Evolutionary conservation across 2,888 invertebrate genomes (phyloP).

Genomic region (Thumatha senex): DNA sequence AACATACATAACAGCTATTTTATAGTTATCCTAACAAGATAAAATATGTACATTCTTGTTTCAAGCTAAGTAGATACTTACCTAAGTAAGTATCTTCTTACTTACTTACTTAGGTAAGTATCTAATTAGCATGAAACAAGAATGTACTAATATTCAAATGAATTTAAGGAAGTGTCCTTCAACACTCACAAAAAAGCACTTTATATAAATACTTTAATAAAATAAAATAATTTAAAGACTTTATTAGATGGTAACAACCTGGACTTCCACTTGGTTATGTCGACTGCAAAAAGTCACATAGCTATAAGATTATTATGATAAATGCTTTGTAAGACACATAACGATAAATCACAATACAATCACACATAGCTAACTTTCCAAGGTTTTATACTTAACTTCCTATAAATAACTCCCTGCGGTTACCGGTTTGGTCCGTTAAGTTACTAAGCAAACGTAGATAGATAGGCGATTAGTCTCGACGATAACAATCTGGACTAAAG

Average conservation of each 20-base stretch:
- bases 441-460: constrained; percentile 53
- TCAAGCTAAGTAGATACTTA: too few species aligned
- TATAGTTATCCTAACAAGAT: too few species aligned
- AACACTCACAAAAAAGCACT: too few species aligned
- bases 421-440: constrained; percentile 53
- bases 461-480: constrained; percentile 62
- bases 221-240: too few species aligned
- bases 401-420: constrained; percentile 44
- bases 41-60: too few species aligned
- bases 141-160: too few species aligned
- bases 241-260: neutral
- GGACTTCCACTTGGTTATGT: neutral
- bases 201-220: too few species aligned
- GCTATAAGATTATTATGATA: constrained; percentile 49
- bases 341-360: constrained; percentile 59
- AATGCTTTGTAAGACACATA: constrained; percentile 39
- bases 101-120: too few species aligned
- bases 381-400: constrained; percentile 59
- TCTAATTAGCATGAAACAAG: too few species aligned
- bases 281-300: constrained; percentile 8
- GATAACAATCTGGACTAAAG: constrained; percentile 55
- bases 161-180: too few species aligned
- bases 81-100: too few species aligned
- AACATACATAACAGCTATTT: too few species aligned
- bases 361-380: constrained; percentile 56